These are phyloP conservation scores for Riparia riparia DNA, from an alignment of 2,113 vertebrate genomes.

Conservation along the genomic window DNA sequence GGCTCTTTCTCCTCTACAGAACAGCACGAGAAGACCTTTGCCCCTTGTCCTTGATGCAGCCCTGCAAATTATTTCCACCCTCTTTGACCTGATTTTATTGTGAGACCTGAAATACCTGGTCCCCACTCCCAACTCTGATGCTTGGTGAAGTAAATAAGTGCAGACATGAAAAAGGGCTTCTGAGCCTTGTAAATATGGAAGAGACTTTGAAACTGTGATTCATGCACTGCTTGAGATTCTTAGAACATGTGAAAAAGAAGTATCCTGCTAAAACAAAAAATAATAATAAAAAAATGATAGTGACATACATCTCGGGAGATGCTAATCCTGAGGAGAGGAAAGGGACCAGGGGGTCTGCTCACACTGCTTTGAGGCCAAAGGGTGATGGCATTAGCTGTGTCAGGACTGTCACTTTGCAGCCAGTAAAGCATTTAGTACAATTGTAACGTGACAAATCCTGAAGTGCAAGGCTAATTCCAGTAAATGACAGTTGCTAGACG, in stretches of 20 bases:
- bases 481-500: not conserved
- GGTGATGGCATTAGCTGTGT: not conserved
- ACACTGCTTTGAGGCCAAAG: not conserved
- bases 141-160: not conserved
- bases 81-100: not conserved
- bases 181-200: not conserved
- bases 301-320: not conserved
- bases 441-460: not conserved
- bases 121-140: not conserved
- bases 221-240: not conserved
- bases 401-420: not conserved
- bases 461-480: constrained; percentile 2
- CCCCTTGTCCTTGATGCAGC: not conserved
- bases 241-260: not conserved
- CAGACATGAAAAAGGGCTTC: not conserved
- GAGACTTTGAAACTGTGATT: not conserved
- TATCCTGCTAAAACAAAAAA: not conserved
- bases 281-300: not conserved
- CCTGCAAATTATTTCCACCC: not conserved
- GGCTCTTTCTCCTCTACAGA: not conserved
- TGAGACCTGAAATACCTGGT: not conserved
- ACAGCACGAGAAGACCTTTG: not conserved
- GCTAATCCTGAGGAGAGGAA: not conserved
- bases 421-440: constrained; percentile 8
- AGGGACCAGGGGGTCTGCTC: not conserved